Base-by-base conservation (phyloP, 2,888 invertebrate species). In the Pseudococcus jackbeardsleyi region DNA sequence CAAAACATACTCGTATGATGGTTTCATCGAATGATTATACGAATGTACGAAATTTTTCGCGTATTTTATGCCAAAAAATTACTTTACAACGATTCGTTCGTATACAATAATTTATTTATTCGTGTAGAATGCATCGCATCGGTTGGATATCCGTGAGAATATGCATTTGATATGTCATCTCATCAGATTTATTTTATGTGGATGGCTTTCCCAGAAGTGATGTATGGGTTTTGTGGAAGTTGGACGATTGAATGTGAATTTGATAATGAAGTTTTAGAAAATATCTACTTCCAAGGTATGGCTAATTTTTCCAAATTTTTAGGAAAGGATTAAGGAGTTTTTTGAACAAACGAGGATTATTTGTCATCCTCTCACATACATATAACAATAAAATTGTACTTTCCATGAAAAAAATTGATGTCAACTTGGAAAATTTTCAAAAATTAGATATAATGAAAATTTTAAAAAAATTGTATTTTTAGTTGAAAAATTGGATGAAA, bases 71-170 rank as follows among this genome's bases (percentile, higher is more conserved):
- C 22, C 64, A 64, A 64, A 64, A 64, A 64, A 64, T 64, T 22
- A 64, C 22, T 64, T 3, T 22, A 9, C 19, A 42, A 64, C 9
- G 64, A 64, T 59, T 59, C 50, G 11, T 15, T 50, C 48, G 59
- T 59, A 59, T 17, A 8, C 59, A 59, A 54, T 64, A 64, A 64
- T 22, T 64, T 64, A 64, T 64, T 19, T 22, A 12, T n/a, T n/a
- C 9, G 64, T 64, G 19, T 11, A 22, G 64, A 64, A 64, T 64
- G 22, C 22, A 54, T 54, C n/a, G n/a, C n/a, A 64, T 64, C 12
- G 64, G 64, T 64, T 22, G 64, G 15, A 64, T 64, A 64, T 64
- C 64, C 64, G 64, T 64, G 64, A 64, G 64, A 64, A 64, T 64
- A 22, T 22, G 64, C 64, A 64, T 64, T 22, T 7, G 54, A 54